phyloP scores from a whole-genome alignment of 2,888 invertebrate species.

The Tipula confusa region DNA sequence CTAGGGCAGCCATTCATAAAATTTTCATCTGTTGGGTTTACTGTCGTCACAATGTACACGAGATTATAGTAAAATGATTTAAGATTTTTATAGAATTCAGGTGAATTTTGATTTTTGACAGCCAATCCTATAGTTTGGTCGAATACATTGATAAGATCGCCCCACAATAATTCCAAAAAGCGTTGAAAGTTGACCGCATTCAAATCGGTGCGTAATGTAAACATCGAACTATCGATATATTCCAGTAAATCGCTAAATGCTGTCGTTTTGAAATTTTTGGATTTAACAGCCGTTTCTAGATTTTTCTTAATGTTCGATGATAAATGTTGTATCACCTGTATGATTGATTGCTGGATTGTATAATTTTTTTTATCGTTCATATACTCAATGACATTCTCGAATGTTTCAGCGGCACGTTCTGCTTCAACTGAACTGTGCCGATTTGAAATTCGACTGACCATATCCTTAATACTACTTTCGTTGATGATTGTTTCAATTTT shows the following conservation, averaged over 20 bases:
- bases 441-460: neutral
- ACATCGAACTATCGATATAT: neutral
- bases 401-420: neutral
- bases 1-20: neutral
- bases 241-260: neutral
- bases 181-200: neutral
- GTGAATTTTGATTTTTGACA: neutral
- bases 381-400: neutral
- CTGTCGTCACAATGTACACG: neutral
- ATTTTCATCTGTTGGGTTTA: neutral
- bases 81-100: neutral
- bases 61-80: neutral
- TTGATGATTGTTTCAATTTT: neutral
- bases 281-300: neutral
- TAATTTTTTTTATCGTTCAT: neutral
- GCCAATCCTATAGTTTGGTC: neutral
- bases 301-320: neutral
- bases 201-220: neutral
- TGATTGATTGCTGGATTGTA: neutral
- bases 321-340: neutral
- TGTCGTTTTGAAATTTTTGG: neutral
- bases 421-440: neutral
- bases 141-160: neutral
- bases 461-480: neutral
- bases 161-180: neutral